A percentile compares a stretch with the other conserved stretches of the same genome.
phyloP scores from a whole-genome alignment of 2,113 vertebrate genomes.

The Redunca redunca region DNA sequence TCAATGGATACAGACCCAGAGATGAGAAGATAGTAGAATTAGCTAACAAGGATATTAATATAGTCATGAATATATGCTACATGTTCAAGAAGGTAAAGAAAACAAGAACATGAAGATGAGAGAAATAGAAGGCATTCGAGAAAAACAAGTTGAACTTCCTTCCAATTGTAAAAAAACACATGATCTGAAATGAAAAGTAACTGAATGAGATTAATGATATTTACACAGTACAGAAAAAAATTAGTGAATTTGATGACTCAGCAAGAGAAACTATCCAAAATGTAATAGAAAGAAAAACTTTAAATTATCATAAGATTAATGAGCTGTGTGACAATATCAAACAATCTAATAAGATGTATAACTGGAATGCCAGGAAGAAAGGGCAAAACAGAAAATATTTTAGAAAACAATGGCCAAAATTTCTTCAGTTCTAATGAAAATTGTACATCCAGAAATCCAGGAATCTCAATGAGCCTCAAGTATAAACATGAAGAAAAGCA shows the following conservation, averaged over 20 bases:
- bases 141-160: not conserved
- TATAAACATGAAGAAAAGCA: not conserved
- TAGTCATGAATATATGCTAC: not conserved
- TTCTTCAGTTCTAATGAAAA: not conserved
- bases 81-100: not conserved
- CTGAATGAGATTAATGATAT: not conserved
- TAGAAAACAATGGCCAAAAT: not conserved
- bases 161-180: not conserved
- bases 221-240: not conserved
- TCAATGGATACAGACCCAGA: not conserved
- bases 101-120: not conserved
- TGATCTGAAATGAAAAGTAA: constrained; percentile 1
- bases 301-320: not conserved
- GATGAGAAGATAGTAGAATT: not conserved
- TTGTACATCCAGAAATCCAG: not conserved
- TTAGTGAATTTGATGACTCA: not conserved
- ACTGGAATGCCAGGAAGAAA: not conserved
- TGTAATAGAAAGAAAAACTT: not conserved
- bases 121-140: not conserved
- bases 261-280: not conserved
- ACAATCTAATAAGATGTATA: not conserved
- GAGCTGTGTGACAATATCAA: not conserved
- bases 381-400: not conserved
- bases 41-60: not conserved
- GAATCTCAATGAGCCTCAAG: not conserved